Base-by-base conservation (phyloP, 2,113 vertebrate species). In the Theristicus caerulescens region DNA sequence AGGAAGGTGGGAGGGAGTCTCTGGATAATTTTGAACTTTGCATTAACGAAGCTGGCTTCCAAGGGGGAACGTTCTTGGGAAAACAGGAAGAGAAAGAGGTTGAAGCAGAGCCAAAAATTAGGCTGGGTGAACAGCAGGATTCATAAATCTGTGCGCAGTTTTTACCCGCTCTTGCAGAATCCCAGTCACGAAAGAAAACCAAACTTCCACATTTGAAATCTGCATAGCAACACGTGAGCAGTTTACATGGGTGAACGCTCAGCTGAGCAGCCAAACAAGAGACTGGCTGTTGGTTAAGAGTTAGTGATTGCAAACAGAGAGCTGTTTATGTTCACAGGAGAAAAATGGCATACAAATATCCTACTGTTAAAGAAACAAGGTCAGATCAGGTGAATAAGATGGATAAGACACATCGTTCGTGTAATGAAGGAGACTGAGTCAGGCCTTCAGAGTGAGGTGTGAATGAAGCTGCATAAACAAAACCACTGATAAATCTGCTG, bases 41-140 rank as follows among this genome's bases (percentile, higher is more conserved):
- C 73, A 69, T 91, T 95, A 95, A 94, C 3, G 24, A 96, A 84
- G 70, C 52, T 84, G 80, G 54, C 40, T 95, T 93, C 90, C 73
- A 91, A 95, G 65, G 57, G 34, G 31, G 85, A 95, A 78, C 2
- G 1, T 95, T 94, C 83, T 89, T 91, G 65, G 66, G 77, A 94
- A 94, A 96, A 97, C 94, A 97, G 86, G 91, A 97, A 97, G 86
- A 59, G 86, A 69, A 95, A 84, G 57, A 87, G n/a, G 19, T 92
- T 88, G 93, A 97, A 92, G 70, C 46, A 32, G 13, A 86, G 95
- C 91, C 93, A 95, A 91, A 92, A 85, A 29, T 84, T 76, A 91
- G 86, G 46, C 54, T 70, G 81, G 46, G 57, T 82, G 91, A 94
- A 94, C 49, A 67, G 69, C 83, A 94, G 70, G 69, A 77, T 88